Evolutionary conservation across 2,113 vertebrate species (phyloP).

Genomic region (Zosterops hypoxanthus): DNA sequence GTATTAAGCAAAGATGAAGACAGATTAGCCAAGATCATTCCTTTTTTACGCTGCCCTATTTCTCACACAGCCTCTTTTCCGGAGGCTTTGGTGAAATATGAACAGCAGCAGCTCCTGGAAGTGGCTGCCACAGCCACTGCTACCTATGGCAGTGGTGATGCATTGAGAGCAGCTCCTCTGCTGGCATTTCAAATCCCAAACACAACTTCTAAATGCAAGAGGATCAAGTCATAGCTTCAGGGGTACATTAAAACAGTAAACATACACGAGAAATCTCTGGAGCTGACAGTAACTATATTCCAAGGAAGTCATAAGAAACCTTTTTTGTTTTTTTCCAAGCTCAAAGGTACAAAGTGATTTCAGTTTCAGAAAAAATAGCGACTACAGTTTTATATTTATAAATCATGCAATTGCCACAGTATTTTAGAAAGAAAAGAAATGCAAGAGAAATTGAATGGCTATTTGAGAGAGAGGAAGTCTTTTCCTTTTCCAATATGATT

Average conservation of each 20-base stretch:
- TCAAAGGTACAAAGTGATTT: neutral
- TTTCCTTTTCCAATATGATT: neutral
- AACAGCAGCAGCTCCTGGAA: conserved; percentile 2
- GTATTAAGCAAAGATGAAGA: neutral
- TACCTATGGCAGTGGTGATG: neutral
- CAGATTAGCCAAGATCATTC: neutral
- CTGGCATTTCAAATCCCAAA: conserved; percentile 31
- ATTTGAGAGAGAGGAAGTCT: neutral
- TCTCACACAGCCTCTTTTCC: neutral
- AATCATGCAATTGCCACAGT: neutral
- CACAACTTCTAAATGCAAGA: neutral
- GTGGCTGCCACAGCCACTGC: neutral
- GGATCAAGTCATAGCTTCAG: conserved; percentile 7
- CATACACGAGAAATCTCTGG: neutral
- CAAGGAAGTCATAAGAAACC: neutral
- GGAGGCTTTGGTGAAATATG: conserved; percentile 1
- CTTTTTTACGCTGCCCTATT: neutral
- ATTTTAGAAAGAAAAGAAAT: neutral
- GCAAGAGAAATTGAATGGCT: neutral
- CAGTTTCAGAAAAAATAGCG: conserved; percentile 29
- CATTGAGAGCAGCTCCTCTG: neutral
- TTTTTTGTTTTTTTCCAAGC: neutral
- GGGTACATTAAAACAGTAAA: conserved; percentile 14
- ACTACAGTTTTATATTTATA: neutral
- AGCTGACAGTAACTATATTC: neutral